Percentiles rank a stretch among this genome's conserved stretches.
Conservation (phyloP, 1,140 invertebrate genomes). For the Nixonia krombeini region DNA sequence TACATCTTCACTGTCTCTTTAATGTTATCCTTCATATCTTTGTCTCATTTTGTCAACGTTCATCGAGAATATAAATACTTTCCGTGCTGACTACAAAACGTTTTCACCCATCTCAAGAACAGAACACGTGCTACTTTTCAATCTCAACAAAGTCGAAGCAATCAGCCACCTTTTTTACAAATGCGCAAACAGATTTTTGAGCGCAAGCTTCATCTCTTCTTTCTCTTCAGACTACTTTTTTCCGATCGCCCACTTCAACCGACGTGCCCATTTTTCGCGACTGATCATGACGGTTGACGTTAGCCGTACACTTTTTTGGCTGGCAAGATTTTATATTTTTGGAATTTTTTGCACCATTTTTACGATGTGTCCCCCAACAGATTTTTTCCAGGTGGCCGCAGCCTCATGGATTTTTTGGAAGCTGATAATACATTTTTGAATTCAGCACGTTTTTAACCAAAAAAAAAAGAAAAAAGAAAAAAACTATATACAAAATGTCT, state of each 20-base stretch:
- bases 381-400: conserved; percentile 70
- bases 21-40: conserved; percentile 11
- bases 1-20: conserved; percentile 24
- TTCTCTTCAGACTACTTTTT: neutral
- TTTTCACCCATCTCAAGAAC: conserved; percentile 35
- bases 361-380: conserved; percentile 20
- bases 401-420: conserved; percentile 69
- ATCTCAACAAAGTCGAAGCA: neutral
- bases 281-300: conserved; percentile 40
- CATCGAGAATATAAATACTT: too few relatives aligned
- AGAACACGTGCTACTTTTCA: conserved; percentile 14
- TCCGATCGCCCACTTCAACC: conserved; percentile 3
- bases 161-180: neutral
- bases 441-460: conserved; percentile 55
- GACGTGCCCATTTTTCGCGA: conserved; percentile 22
- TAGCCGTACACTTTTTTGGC: conserved; percentile 67
- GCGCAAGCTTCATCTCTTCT: conserved; percentile 16
- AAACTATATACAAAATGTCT: too few relatives aligned
- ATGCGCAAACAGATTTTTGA: conserved; percentile 46
- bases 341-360: conserved; percentile 65
- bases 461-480: conserved; percentile 4
- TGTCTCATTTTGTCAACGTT: neutral
- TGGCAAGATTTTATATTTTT: conserved; percentile 73
- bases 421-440: conserved; percentile 69
- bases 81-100: too few relatives aligned